Base-by-base conservation (phyloP, 2,888 invertebrate species). In the Rhagonycha fulva region DNA sequence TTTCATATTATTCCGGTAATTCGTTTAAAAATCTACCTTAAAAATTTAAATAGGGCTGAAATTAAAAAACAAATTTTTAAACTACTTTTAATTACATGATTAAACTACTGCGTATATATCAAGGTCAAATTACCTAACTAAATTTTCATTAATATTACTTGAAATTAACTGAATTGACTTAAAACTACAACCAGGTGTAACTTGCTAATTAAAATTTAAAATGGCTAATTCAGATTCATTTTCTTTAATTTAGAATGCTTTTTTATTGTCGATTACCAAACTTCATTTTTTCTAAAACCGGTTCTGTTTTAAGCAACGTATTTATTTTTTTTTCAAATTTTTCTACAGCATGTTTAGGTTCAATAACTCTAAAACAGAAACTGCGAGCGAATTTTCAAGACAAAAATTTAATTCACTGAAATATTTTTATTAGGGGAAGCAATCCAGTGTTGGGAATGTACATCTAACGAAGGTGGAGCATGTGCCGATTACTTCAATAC, bases 361-460 rank as follows among this genome's bases (percentile, higher is more conserved):
- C n/a, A 9, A n/a, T n/a, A n/a, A 47, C 47, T 47, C 47, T 7
- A n/a, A 47, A n/a, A 32, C 32, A n/a, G 12, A 32, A 32, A 32
- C n/a, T 5, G 32, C 3, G 5, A 1, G 32, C 32, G 5, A 32
- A n/a, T n/a, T 7, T n/a, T n/a, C 47, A 47, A 7, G 7, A n/a
- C 47, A 47, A n/a, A 7, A 47, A n/a, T 47, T n/a, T n/a, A 47
- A 47, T 3, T n/a, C 5, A n/a, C 1, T 12, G 4, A 47, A 9
- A 1, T 62, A 62, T 61, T 47, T 62, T n/a, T 90, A 91, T 82
- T 89, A 91, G 94, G 92, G 81, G 90, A 90, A 77, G 89, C 93
- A 4, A 87, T 95, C 9, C 90, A 91, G 82, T 95, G 95, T 85
- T 95, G 94, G 94, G 91, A 92, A 10, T 95, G 95, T 83, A 92